Conservation (phyloP, 2,797 vertebrate genomes). For the Acipenser transmontanus region DNA sequence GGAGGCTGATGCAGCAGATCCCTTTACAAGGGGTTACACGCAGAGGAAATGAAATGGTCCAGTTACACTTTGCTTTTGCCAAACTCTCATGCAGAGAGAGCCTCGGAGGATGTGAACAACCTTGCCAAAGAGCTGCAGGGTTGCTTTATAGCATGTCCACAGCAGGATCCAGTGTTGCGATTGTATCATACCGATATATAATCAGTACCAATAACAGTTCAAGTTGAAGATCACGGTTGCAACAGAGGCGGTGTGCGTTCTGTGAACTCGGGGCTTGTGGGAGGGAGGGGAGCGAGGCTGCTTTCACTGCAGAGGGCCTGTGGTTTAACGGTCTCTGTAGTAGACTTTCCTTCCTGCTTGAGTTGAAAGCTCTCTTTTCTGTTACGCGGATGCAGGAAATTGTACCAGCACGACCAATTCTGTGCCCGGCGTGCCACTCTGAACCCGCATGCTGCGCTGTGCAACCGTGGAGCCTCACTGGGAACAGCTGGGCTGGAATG, state of each 20-base stretch:
- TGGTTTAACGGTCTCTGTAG: constrained; percentile 77
- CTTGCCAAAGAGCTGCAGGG: too few relatives aligned
- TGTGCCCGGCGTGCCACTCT: constrained; percentile 21
- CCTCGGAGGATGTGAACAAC: neutral
- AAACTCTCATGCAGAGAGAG: neutral
- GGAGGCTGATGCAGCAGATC: constrained; percentile 1
- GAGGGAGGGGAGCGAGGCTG: constrained; percentile 58
- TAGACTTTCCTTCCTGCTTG: constrained; percentile 47
- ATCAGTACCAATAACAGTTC: too few relatives aligned
- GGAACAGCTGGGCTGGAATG: too few relatives aligned
- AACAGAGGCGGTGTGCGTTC: too few relatives aligned
- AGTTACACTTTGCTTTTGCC: neutral
- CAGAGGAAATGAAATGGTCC: neutral
- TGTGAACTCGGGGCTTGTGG: neutral
- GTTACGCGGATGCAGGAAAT: constrained; percentile 29
- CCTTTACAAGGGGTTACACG: constrained; percentile 9
- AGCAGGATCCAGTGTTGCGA: too few relatives aligned
- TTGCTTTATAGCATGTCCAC: too few relatives aligned
- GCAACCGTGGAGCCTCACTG: neutral
- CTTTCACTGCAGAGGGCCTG: constrained; percentile 68
- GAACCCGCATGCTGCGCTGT: constrained; percentile 9
- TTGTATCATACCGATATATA: too few relatives aligned
- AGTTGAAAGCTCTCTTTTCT: constrained; percentile 30
- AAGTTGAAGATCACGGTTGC: too few relatives aligned
- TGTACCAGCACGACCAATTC: constrained; percentile 20